Conservation (phyloP, 2,888 invertebrate species). For the Synanthedon vespiformis region DNA sequence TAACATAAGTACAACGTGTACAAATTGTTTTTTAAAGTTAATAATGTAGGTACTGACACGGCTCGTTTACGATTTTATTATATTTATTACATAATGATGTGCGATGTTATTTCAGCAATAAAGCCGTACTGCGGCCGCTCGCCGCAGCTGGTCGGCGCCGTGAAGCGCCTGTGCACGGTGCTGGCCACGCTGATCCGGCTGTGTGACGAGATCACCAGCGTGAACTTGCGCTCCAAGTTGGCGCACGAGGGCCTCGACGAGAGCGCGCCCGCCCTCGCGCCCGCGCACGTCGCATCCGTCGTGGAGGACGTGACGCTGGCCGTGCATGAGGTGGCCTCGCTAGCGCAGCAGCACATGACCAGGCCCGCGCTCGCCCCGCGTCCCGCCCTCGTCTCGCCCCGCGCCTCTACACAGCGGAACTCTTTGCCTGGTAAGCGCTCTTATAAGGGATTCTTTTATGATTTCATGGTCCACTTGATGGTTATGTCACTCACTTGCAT, state of each 20-base stretch:
- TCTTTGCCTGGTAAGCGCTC: constrained; percentile 49
- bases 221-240: constrained; percentile 74
- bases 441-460: too few relatives aligned
- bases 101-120: constrained; percentile 44
- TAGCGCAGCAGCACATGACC: constrained; percentile 87
- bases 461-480: too few relatives aligned
- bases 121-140: constrained; percentile 69
- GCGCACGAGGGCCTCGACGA: constrained; percentile 45
- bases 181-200: constrained; percentile 88
- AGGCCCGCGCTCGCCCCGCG: constrained; percentile 62
- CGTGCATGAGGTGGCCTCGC: constrained; percentile 70
- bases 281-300: constrained; percentile 51
- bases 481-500: too few relatives aligned
- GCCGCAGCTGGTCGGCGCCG: constrained; percentile 80
- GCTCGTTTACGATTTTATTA: too few relatives aligned
- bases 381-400: constrained; percentile 54
- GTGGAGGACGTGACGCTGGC: constrained; percentile 53
- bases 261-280: constrained; percentile 44
- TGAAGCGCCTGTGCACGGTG: constrained; percentile 87
- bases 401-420: constrained; percentile 63
- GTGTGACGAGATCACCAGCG: constrained; percentile 88
- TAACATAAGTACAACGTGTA: too few relatives aligned
- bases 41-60: too few relatives aligned
- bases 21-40: too few relatives aligned
- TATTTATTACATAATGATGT: too few relatives aligned